Conservation (phyloP, 1,140 invertebrate species). For the Drosophila watanabei region DNA sequence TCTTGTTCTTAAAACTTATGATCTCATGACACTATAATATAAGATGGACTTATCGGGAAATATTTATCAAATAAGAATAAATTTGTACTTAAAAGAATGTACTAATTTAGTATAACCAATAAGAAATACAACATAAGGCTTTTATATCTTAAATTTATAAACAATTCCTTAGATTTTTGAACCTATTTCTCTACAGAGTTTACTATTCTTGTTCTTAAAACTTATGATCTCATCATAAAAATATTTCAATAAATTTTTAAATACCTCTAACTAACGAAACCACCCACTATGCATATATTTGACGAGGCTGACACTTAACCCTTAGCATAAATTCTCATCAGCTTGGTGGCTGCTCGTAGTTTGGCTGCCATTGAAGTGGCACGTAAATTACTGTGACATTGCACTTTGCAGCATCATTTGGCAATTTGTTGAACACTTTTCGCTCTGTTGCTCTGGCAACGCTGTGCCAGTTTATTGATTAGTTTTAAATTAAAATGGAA, state of each 20-base stretch:
- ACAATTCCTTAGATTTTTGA: neutral
- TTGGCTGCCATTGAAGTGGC: conserved; percentile 48
- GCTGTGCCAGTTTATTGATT: conserved; percentile 72
- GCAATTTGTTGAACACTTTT: conserved; percentile 61
- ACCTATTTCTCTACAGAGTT: neutral
- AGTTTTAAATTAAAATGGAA: conserved; percentile 76
- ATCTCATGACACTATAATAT: too few relatives aligned
- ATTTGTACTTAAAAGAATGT: neutral
- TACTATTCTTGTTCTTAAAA: neutral
- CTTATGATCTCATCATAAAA: conserved; percentile 13
- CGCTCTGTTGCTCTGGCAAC: conserved; percentile 1
- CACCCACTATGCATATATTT: conserved; percentile 50
- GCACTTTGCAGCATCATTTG: conserved; percentile 76
- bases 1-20: neutral
- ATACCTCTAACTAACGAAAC: neutral
- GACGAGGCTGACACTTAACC: conserved; percentile 68
- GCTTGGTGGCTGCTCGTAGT: conserved; percentile 32
- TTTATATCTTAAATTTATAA: neutral
- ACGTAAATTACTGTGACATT: conserved; percentile 83
- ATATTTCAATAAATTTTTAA: conserved; percentile 4
- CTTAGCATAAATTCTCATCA: conserved; percentile 83
- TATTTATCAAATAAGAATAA: neutral
- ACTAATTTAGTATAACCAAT: neutral
- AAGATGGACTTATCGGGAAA: too few relatives aligned
- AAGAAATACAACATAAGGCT: neutral